phyloP scores from a whole-genome alignment of 2,888 invertebrate species.

The Ephialtes manifestator region DNA sequence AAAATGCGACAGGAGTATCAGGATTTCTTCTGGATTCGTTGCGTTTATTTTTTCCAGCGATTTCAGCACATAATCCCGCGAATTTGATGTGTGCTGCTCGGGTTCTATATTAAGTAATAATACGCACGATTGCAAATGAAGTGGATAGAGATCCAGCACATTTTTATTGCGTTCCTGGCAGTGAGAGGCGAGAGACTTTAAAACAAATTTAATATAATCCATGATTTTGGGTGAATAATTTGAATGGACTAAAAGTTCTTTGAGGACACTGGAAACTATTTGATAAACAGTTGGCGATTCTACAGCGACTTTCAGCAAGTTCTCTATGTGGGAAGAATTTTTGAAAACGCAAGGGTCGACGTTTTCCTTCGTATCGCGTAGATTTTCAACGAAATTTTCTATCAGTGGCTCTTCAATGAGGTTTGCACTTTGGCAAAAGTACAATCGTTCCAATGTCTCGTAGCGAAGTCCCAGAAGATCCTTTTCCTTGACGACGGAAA shows the following conservation, averaged over 20 bases:
- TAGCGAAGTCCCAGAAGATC: conserved; percentile 68
- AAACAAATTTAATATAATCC: conserved; percentile 74
- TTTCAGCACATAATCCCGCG: conserved; percentile 73
- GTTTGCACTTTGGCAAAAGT: conserved; percentile 71
- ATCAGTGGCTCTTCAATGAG: conserved; percentile 79
- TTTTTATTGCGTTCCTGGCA: conserved; percentile 72
- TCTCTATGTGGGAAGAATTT: conserved; percentile 40
- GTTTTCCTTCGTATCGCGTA: conserved; percentile 45
- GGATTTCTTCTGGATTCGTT: conserved; percentile 70
- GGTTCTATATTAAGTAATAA: conserved; percentile 78
- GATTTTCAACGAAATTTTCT: conserved; percentile 68
- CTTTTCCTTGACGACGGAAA: conserved; percentile 66
- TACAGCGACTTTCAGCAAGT: conserved; percentile 71
- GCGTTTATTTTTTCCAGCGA: conserved; percentile 72
- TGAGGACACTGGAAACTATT: conserved; percentile 73
- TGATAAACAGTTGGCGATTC: conserved; percentile 77
- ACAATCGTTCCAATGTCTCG: conserved; percentile 76
- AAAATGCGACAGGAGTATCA: conserved; percentile 80
- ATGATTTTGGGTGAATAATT: conserved; percentile 72
- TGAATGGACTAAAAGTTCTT: conserved; percentile 75
- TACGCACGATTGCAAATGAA: conserved; percentile 74
- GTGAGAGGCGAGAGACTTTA: conserved; percentile 68
- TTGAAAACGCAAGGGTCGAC: conserved; percentile 31
- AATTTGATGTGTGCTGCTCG: conserved; percentile 72
- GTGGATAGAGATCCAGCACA: conserved; percentile 80